phyloP scores from a whole-genome alignment of 1,140 invertebrate species.

The silkworm (Bombyx mori) region DNA sequence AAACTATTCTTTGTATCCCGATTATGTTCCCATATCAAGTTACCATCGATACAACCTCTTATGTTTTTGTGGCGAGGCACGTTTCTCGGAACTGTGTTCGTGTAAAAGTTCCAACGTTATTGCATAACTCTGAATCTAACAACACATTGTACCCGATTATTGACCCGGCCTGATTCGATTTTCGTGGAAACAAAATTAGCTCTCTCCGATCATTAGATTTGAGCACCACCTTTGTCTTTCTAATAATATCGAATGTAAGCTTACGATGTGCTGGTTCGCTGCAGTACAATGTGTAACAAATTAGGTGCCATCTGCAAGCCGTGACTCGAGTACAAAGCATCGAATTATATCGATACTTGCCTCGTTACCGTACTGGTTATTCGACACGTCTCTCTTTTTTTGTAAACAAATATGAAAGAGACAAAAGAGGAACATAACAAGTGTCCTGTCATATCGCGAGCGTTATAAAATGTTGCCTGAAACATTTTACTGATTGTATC shows the following conservation, averaged over 20 bases:
- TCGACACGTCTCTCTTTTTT: conserved; percentile 11
- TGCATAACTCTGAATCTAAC: conserved; percentile 53
- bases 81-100: conserved; percentile 54
- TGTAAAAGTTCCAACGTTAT: conserved; percentile 48
- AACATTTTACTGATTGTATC: background rate
- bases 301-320: conserved; percentile 16
- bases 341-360: conserved; percentile 13
- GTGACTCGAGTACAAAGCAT: conserved; percentile 10
- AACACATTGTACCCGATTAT: conserved; percentile 40
- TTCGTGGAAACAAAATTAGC: conserved; percentile 19
- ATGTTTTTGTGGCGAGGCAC: conserved; percentile 62
- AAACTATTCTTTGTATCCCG: conserved; percentile 47
- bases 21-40: conserved; percentile 56
- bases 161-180: conserved; percentile 43
- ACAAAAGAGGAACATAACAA: conserved; percentile 6
- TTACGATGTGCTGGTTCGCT: conserved; percentile 1
- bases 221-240: too few relatives aligned
- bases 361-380: conserved; percentile 11
- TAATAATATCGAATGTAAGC: too few relatives aligned
- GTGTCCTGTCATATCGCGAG: conserved; percentile 12
- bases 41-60: conserved; percentile 51
- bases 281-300: conserved; percentile 17
- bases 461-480: conserved; percentile 2
- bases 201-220: conserved; percentile 2
- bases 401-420: conserved; percentile 9